A percentile compares a stretch with the other conserved stretches of the same genome.
Evolutionary conservation across 2,888 invertebrate genomes (phyloP).

Genomic region (Linnaemya tessellans): DNA sequence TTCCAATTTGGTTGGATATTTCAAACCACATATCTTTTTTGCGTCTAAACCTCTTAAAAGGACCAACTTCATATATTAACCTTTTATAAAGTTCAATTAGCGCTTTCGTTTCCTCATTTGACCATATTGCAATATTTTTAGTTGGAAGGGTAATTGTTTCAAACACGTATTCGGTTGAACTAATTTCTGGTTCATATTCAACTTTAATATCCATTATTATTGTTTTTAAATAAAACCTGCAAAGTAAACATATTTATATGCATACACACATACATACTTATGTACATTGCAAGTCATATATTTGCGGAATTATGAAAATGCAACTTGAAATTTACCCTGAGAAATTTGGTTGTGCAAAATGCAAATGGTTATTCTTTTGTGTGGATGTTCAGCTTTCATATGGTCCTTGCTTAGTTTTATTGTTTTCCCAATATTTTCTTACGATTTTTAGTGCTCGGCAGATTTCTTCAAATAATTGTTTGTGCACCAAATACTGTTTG

Average conservation of each 20-base stretch:
- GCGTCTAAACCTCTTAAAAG: conserved; percentile 5
- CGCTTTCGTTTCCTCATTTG: conserved; percentile 30
- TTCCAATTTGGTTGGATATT: conserved; percentile 30
- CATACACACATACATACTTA: background rate
- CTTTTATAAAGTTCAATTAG: conserved; percentile 32
- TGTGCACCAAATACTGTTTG: too few relatives aligned
- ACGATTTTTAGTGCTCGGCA: too few relatives aligned
- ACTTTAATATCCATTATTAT: conserved; percentile 19
- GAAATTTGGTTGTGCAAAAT: background rate
- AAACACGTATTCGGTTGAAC: conserved; percentile 6
- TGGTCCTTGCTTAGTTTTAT: too few relatives aligned
- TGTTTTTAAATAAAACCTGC: background rate
- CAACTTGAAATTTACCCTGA: background rate
- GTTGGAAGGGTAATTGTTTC: conserved; percentile 7
- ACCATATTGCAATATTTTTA: conserved; percentile 34
- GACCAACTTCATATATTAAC: conserved; percentile 33
- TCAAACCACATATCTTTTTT: conserved; percentile 48
- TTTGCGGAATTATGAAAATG: conserved; percentile 1
- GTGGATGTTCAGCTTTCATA: background rate
- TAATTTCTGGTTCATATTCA: conserved; percentile 31
- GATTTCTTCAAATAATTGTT: too few relatives aligned
- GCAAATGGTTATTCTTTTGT: background rate
- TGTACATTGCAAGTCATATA: background rate
- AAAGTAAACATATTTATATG: background rate
- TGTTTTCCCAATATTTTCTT: too few relatives aligned